Percentiles rank a stretch among this genome's conserved stretches.
phyloP scores from a whole-genome alignment of 2,888 invertebrate species.

The Sepioteuthis lessoniana region DNA sequence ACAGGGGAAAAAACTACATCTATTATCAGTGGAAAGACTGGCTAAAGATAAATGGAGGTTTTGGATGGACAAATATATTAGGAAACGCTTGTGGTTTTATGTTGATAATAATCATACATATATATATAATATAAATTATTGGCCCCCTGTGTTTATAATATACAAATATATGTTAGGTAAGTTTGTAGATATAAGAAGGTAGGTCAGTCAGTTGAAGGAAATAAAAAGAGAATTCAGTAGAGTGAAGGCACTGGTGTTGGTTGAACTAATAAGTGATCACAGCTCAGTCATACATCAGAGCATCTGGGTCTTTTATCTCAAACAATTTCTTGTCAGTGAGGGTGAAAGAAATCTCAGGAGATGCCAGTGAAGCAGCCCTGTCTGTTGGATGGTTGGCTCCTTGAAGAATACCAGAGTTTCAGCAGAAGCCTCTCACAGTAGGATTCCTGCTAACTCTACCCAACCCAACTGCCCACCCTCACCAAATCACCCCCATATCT shows the following conservation, averaged over 20 bases:
- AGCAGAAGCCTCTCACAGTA: background rate
- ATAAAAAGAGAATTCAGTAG: background rate
- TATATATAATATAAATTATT: background rate
- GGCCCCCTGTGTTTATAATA: too few relatives aligned
- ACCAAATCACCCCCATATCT: background rate
- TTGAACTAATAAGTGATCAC: background rate
- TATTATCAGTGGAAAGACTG: too few relatives aligned
- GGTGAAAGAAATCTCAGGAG: background rate
- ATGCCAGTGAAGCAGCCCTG: background rate
- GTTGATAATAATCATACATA: background rate
- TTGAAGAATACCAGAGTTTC: background rate
- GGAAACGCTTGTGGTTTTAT: too few relatives aligned
- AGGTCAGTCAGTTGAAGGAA: background rate
- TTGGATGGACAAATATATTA: too few relatives aligned
- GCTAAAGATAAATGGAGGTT: too few relatives aligned
- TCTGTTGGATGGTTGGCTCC: conserved; percentile 33
- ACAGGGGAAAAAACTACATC: too few relatives aligned
- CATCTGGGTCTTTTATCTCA: conserved; percentile 33
- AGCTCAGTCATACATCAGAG: background rate
- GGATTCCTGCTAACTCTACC: background rate
- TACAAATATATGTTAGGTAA: background rate
- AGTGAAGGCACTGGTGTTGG: background rate
- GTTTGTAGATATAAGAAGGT: background rate
- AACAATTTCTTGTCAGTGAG: background rate
- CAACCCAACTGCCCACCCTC: too few relatives aligned